Percentiles rank a stretch among this genome's conserved stretches.
Evolutionary conservation across 1,140 invertebrate genomes (phyloP).

Genomic region (Thaumetopoea pityocampa): DNA sequence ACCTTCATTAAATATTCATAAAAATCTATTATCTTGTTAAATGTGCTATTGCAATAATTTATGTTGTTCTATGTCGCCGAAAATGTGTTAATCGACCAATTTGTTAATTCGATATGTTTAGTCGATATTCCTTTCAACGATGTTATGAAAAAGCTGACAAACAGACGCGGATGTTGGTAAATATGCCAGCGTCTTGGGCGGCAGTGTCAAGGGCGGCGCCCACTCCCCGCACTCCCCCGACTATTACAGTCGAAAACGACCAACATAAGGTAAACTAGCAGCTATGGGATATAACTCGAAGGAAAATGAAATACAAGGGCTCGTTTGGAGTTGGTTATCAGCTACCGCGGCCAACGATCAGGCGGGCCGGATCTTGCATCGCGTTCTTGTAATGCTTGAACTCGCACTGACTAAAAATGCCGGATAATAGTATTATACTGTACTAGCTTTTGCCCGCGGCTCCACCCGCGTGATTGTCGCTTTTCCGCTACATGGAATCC

Average conservation of each 20-base stretch:
- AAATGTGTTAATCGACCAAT: too few relatives aligned
- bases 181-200: slow-evolving; percentile 22
- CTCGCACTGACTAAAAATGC: too few relatives aligned
- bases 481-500: too few relatives aligned
- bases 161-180: slow-evolving; percentile 21
- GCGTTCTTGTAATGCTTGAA: too few relatives aligned
- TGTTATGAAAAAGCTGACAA: slow-evolving; percentile 1
- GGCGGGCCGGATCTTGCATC: slow-evolving; percentile 13
- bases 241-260: slow-evolving; percentile 11
- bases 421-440: too few relatives aligned
- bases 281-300: slow-evolving; percentile 13
- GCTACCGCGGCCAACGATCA: slow-evolving; percentile 19
- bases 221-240: slow-evolving; percentile 13
- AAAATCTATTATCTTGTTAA: too few relatives aligned
- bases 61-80: too few relatives aligned
- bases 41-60: too few relatives aligned
- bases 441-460: too few relatives aligned
- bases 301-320: slow-evolving; percentile 18
- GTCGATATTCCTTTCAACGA: neutral
- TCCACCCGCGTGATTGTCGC: too few relatives aligned
- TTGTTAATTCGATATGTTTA: neutral
- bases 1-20: too few relatives aligned
- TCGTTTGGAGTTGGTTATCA: slow-evolving; percentile 19
- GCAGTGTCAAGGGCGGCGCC: slow-evolving; percentile 38
- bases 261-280: slow-evolving; percentile 14